These are phyloP conservation scores for Abrostola tripartita DNA, from an alignment of 2,888 invertebrate genomes.

Conservation along the genomic window DNA sequence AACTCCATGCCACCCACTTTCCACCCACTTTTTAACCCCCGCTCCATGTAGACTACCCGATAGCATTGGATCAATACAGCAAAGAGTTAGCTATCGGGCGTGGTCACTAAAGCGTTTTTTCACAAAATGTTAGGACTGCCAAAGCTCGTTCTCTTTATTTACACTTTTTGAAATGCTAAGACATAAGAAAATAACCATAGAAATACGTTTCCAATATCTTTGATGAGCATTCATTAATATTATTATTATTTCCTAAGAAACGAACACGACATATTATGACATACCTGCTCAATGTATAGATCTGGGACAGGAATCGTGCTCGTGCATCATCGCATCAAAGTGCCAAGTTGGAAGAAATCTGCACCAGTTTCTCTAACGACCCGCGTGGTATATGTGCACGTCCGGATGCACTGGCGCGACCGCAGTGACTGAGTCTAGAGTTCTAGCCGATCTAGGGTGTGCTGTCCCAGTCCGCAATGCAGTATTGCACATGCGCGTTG, in stretches of 20 bases:
- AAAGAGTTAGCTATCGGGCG: not conserved
- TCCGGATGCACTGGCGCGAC: not conserved
- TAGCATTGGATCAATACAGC: slow-evolving; percentile 1
- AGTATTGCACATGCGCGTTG: not conserved
- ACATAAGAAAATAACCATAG: no score
- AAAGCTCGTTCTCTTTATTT: not conserved
- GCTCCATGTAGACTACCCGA: not conserved
- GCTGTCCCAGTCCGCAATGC: not conserved
- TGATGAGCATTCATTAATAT: no score
- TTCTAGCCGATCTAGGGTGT: not conserved
- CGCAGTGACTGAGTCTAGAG: not conserved
- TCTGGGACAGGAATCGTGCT: not conserved
- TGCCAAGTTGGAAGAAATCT: not conserved
- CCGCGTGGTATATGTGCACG: not conserved
- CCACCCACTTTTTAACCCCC: no score
- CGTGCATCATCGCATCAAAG: no score
- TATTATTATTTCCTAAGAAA: no score
- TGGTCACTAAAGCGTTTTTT: no score
- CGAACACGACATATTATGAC: no score
- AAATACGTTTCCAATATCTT: no score
- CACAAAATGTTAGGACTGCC: not conserved
- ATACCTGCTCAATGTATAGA: not conserved
- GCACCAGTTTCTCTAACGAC: not conserved
- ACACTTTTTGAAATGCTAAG: no score
- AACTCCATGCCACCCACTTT: no score